Evolutionary conservation across 2,888 invertebrate species (phyloP).

Genomic region (Slavum lentiscoides): DNA sequence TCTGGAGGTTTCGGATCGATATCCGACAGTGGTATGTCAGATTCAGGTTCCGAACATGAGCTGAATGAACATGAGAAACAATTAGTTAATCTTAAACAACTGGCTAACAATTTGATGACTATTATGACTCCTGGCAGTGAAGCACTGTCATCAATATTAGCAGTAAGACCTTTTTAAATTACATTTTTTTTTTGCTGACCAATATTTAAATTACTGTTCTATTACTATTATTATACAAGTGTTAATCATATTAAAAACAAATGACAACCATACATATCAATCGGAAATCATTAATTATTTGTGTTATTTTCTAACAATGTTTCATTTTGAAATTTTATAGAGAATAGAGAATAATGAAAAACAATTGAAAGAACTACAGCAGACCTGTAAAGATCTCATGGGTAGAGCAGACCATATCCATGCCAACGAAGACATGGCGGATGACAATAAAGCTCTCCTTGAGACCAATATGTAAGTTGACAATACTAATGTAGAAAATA

Average conservation of each 20-base stretch:
- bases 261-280: neutral
- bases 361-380: slow-evolving; percentile 71
- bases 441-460: neutral
- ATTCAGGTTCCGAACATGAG: slow-evolving; percentile 73
- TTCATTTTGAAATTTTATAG: slow-evolving; percentile 59
- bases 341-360: slow-evolving; percentile 73
- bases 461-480: slow-evolving; percentile 34
- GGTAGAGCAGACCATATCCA: slow-evolving; percentile 63
- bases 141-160: slow-evolving; percentile 49
- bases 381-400: slow-evolving; percentile 70
- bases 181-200: neutral
- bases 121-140: slow-evolving; percentile 67
- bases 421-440: slow-evolving; percentile 4
- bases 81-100: slow-evolving; percentile 69
- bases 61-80: slow-evolving; percentile 70
- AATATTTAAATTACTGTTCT: too few species aligned
- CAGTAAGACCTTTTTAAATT: slow-evolving; percentile 39
- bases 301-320: slow-evolving; percentile 34
- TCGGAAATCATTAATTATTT: slow-evolving; percentile 14
- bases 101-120: slow-evolving; percentile 71
- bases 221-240: too few species aligned
- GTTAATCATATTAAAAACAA: too few species aligned
- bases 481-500: slow-evolving; percentile 1
- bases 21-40: slow-evolving; percentile 79
- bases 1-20: slow-evolving; percentile 65